Evolutionary conservation across 2,797 vertebrate genomes (phyloP).

Genomic region (Pithecia hirsuta): DNA sequence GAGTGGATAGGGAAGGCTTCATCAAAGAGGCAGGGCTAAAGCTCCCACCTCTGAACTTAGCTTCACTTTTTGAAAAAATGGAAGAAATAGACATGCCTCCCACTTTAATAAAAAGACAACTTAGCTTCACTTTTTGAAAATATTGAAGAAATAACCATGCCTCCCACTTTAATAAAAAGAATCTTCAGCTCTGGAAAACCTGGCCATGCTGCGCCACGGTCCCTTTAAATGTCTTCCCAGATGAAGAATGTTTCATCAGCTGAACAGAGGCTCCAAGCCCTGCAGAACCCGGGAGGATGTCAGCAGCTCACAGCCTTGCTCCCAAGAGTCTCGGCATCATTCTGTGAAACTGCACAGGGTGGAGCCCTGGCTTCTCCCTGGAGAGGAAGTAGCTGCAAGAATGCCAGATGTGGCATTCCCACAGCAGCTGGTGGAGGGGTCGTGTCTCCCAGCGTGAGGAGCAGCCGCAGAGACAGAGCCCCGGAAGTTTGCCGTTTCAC

Average conservation of each 20-base stretch:
- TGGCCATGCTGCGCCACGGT: neutral
- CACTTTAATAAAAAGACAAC: neutral
- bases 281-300: constrained; percentile 30
- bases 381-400: constrained; percentile 62
- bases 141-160: neutral
- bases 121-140: neutral
- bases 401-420: constrained; percentile 71
- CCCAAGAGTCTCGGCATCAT: constrained; percentile 49
- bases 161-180: neutral
- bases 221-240: constrained; percentile 55
- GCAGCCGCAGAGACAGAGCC: neutral
- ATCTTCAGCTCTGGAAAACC: neutral
- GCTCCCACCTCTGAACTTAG: neutral
- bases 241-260: constrained; percentile 57
- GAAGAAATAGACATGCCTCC: neutral
- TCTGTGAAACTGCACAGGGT: constrained; percentile 52
- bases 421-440: constrained; percentile 24
- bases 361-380: constrained; percentile 41
- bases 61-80: neutral
- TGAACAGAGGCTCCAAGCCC: constrained; percentile 11
- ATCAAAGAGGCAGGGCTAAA: neutral
- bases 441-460: neutral
- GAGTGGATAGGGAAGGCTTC: neutral
- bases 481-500: constrained; percentile 30
- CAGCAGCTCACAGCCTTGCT: constrained; percentile 9